Percentiles rank a stretch among this genome's conserved stretches.
These are phyloP conservation scores for Lithophane ornitopus DNA, from an alignment of 2,888 invertebrate genomes.

Conservation along the genomic window DNA sequence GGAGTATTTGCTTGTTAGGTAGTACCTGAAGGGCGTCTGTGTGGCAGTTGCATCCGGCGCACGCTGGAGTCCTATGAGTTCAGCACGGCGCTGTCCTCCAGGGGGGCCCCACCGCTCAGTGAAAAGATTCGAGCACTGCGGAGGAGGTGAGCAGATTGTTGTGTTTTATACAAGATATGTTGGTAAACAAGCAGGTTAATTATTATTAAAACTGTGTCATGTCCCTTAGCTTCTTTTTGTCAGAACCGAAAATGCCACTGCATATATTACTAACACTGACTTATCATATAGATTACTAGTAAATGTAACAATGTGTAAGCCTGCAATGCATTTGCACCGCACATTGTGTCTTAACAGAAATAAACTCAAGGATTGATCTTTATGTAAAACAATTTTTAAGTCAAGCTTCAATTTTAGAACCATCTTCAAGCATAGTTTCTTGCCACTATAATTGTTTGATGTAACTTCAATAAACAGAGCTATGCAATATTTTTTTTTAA, in stretches of 20 bases:
- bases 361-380: too few relatives aligned
- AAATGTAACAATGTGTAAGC: background rate
- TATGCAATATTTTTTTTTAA: background rate
- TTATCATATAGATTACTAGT: background rate
- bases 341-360: background rate
- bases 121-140: slow-evolving; percentile 85
- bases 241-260: too few relatives aligned
- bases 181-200: background rate
- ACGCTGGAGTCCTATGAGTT: slow-evolving; percentile 83
- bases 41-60: slow-evolving; percentile 78
- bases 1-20: slow-evolving; percentile 70
- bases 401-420: background rate
- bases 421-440: background rate
- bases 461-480: background rate
- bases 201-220: background rate
- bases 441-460: background rate
- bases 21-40: slow-evolving; percentile 83
- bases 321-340: background rate
- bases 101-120: slow-evolving; percentile 80
- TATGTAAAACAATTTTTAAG: background rate
- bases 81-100: slow-evolving; percentile 74
- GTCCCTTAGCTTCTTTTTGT: too few relatives aligned
- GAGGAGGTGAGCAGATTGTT: slow-evolving; percentile 65
- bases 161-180: background rate
- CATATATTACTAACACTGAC: background rate